Evolutionary conservation across 1,140 invertebrate genomes (phyloP), one percentile per base, ranked within the genome.

Genomic region (Ceratina japonica): DNA sequence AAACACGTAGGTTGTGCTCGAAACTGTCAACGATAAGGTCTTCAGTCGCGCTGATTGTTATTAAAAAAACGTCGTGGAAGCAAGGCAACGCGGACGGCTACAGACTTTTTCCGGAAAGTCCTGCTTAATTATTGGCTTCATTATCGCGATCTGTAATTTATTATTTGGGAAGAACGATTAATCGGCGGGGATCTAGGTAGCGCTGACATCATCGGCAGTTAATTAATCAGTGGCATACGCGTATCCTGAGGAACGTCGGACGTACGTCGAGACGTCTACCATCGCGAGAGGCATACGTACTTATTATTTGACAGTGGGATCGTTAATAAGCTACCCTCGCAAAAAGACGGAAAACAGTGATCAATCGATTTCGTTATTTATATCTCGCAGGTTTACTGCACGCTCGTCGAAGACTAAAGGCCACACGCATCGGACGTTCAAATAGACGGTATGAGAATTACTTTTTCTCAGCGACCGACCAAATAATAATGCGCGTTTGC

Each of bases 141-240:
- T 77, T 71, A 71, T 59, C 22, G 13, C 3, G 13, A 27, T 15
- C 13, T 13, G 61, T 73, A 65, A 79, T 64, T 79, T 56, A 72
- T 71, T 78, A 64, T 73, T 78, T 63, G 7, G 52, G n/a, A 63
- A 15, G 44, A 49, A 54, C 22, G 52, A 79, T 79, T 74, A 79
- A 74, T 79, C 61, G 58, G 52, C 54, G 15, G 37, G 49, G 22
- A 13, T 2, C 37, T 58, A 58, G 70, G 61, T 54, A 64, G n/a
- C 62, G 51, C 70, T 56, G 61, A 56, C 59, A 56, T 58, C 76
- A 74, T 59, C 64, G 70, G 22, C 70, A 59, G 71, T 62, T 74
- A 79, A 74, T 74, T 79, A 74, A 52, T 79, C 70, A 73, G 37
- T 51, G 22, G 10, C 37, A 27, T 56, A 49, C 52, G 27, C 27